Conservation (phyloP, 2,113 vertebrate species). For the Asarcornis scutulata region DNA sequence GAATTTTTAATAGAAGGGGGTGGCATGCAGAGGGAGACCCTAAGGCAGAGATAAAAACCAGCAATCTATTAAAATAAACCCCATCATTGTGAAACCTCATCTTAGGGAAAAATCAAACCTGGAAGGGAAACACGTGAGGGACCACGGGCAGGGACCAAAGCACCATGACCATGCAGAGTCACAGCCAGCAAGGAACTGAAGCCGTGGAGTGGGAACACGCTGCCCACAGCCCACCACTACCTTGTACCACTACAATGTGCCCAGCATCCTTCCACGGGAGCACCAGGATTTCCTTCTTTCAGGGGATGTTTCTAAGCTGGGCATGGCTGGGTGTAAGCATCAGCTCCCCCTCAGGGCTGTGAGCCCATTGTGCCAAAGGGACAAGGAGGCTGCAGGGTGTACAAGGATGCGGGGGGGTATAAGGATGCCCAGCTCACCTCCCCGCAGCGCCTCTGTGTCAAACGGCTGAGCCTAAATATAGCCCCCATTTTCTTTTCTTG, state of each 20-base stretch:
- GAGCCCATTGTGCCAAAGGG: too few relatives aligned
- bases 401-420: neutral
- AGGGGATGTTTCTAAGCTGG: neutral
- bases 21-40: neutral
- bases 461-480: conserved; percentile 30
- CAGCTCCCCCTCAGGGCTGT: neutral
- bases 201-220: neutral
- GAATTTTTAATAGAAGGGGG: conserved; percentile 58
- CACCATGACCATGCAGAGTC: neutral
- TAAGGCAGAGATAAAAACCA: neutral
- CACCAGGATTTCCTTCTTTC: neutral
- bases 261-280: neutral
- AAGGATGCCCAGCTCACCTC: neutral
- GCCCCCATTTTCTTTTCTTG: neutral
- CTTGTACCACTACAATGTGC: neutral
- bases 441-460: neutral
- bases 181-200: neutral
- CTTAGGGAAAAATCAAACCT: neutral
- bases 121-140: neutral
- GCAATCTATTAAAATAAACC: neutral
- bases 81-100: neutral
- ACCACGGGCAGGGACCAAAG: neutral
- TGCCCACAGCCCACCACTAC: neutral
- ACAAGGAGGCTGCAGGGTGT: too few relatives aligned
- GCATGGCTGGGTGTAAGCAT: neutral